Evolutionary conservation across 2,797 vertebrate genomes (phyloP).

Genomic region (Mormyrus hasselquistii): DNA sequence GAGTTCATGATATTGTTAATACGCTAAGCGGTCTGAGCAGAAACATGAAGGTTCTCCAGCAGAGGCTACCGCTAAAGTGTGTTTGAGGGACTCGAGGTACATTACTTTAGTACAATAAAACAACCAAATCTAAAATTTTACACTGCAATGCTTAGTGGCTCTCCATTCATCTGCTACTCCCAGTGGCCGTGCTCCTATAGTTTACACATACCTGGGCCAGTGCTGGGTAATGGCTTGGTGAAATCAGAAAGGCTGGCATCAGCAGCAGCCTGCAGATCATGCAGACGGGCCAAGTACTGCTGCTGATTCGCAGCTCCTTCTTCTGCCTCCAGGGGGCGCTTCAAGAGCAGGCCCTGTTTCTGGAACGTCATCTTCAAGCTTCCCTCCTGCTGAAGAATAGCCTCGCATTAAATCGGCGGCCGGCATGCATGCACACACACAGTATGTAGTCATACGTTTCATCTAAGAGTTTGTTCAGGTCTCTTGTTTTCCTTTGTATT

Average conservation of each 20-base stretch:
- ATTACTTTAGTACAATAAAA: neutral
- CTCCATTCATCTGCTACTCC: neutral
- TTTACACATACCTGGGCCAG: constrained; percentile 63
- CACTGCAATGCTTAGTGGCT: neutral
- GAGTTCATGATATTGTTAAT: neutral
- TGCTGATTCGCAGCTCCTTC: constrained; percentile 93
- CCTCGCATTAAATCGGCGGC: constrained; percentile 45
- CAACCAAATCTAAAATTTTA: neutral
- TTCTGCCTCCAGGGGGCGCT: constrained; percentile 81
- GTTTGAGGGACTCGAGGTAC: neutral
- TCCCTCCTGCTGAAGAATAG: constrained; percentile 77
- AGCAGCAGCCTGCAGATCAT: constrained; percentile 87
- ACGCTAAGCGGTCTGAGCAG: neutral
- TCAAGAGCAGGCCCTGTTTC: constrained; percentile 88
- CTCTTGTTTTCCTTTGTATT: neutral
- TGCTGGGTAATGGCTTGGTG: constrained; percentile 71
- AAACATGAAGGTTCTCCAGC: neutral
- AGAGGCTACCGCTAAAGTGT: neutral
- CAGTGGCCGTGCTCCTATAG: neutral
- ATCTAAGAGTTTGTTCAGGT: neutral
- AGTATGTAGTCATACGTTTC: neutral
- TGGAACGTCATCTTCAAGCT: constrained; percentile 98
- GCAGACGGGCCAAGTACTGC: constrained; percentile 86
- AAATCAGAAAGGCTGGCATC: constrained; percentile 83
- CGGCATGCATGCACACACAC: constrained; percentile 29